These are phyloP conservation scores for Ivindomyrus marchei DNA, from an alignment of 2,113 vertebrate genomes.

Conservation along the genomic window DNA sequence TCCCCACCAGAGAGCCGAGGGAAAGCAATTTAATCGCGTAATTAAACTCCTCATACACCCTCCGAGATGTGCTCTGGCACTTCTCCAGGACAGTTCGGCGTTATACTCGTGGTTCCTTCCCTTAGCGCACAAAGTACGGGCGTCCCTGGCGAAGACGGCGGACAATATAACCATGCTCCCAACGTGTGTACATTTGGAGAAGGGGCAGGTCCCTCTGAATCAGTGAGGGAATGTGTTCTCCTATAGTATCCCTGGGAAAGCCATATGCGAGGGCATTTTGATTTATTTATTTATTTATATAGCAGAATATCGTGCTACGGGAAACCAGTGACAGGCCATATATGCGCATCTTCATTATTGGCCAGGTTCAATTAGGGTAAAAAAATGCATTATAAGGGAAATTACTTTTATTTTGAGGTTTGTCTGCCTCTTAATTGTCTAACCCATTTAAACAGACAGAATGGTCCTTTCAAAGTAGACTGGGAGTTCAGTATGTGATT, in stretches of 20 bases:
- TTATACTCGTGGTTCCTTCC: constrained; percentile 30
- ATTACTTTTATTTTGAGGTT: neutral
- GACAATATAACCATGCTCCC: neutral
- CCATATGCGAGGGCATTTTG: neutral
- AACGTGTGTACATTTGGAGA: neutral
- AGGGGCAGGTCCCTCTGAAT: neutral
- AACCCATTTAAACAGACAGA: neutral
- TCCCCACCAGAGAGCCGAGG: constrained; percentile 21
- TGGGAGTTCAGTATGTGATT: neutral
- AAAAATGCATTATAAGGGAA: neutral
- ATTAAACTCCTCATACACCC: constrained; percentile 59
- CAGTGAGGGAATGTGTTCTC: neutral
- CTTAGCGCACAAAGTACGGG: neutral
- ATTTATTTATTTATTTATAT: neutral
- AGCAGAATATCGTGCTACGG: neutral
- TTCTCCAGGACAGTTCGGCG: constrained; percentile 52
- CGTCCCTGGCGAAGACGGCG: neutral
- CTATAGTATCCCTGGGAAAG: neutral
- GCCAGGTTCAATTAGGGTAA: neutral
- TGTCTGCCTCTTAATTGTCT: neutral
- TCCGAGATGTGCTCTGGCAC: constrained; percentile 54
- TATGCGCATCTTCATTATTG: neutral
- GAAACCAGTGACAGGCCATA: neutral
- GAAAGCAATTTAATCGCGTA: constrained; percentile 56
- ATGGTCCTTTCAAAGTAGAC: neutral